Percentiles rank a stretch among this genome's conserved stretches.
phyloP scores from a whole-genome alignment of 2,113 vertebrate species.

The Mobula birostris region DNA sequence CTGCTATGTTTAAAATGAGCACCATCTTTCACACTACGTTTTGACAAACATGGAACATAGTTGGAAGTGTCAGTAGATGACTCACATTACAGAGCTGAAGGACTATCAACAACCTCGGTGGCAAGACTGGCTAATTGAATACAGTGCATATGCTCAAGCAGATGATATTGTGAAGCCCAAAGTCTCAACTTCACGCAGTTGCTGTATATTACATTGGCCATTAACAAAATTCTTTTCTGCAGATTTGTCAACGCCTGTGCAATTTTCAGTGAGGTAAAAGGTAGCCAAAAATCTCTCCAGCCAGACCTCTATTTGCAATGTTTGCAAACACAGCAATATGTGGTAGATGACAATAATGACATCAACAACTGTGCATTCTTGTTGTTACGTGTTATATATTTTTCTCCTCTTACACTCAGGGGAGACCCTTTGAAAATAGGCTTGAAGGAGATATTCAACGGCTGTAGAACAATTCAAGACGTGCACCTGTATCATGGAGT shows the following conservation, averaged over 20 bases:
- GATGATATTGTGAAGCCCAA: slow-evolving; percentile 7
- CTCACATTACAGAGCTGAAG: slow-evolving; percentile 24
- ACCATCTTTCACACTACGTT: slow-evolving; percentile 17
- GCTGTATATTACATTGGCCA: slow-evolving; percentile 11
- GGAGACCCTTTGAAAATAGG: background rate
- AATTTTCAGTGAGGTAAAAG: background rate
- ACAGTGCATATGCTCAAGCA: slow-evolving; percentile 21
- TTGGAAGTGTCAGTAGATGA: slow-evolving; percentile 30
- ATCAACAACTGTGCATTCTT: background rate
- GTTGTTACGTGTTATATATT: background rate
- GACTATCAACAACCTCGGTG: slow-evolving; percentile 3
- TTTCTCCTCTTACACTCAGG: background rate
- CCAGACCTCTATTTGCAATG: slow-evolving; percentile 22
- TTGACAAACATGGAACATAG: slow-evolving; percentile 24
- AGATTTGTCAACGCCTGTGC: background rate
- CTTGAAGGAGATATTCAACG: background rate
- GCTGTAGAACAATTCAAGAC: background rate
- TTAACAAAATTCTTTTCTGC: slow-evolving; percentile 18
- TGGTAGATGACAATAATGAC: background rate
- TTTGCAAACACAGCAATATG: slow-evolving; percentile 12
- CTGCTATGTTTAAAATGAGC: slow-evolving; percentile 21
- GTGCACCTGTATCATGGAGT: background rate
- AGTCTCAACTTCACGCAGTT: background rate
- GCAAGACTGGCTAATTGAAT: slow-evolving; percentile 22
- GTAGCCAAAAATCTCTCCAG: slow-evolving; percentile 22